Evolutionary conservation across 2,797 vertebrate species (phyloP), one percentile per base, ranked within the genome.

Genomic region (Karalla daura): DNA sequence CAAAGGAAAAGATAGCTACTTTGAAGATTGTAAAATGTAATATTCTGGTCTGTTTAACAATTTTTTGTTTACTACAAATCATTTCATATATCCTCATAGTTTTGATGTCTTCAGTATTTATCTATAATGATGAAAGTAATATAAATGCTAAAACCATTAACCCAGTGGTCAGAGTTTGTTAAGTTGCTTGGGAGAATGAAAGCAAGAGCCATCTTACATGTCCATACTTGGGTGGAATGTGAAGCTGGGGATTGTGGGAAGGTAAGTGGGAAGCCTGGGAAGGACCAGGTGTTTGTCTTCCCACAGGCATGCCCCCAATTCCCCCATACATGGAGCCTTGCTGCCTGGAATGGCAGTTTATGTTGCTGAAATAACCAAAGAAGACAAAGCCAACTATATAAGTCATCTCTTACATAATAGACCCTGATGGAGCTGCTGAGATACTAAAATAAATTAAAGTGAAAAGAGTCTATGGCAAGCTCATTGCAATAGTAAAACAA

Each of bases 311-410:
- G 0, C 86, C 87, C 25, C 88, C 90, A 0, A 88, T 88, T 58
- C 88, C 92, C 68, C 93, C 88, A n/a, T 95, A 96, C 63, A 93
- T 87, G 72, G 92, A 92, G 0, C 91, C 90, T 32, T 94, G 95
- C 33, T 92, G 87, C 68, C 95, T 94, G 61, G 93, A 91, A 65
- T 95, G 96, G 83, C 96, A 96, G 79, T 92, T 96, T 7, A 95
- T 91, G 21, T 95, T 94, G 44, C 92, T 89, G 83, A 96, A 95
- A 83, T 96, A 96, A 37, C 94, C 95, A 78, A 97, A 71, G 0
- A 96, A 96, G 5, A 65, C 11, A 65, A 25, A 25, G 13, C 25
- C 28, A 40, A 40, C 15, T 30, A 30, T 32, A 37, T 2, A 27
- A 17, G 5, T 43, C 6, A 46, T 43, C 23, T 61, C 1, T 10